Conservation (phyloP, 2,797 vertebrate genomes). For the Mergus octosetaceus region DNA sequence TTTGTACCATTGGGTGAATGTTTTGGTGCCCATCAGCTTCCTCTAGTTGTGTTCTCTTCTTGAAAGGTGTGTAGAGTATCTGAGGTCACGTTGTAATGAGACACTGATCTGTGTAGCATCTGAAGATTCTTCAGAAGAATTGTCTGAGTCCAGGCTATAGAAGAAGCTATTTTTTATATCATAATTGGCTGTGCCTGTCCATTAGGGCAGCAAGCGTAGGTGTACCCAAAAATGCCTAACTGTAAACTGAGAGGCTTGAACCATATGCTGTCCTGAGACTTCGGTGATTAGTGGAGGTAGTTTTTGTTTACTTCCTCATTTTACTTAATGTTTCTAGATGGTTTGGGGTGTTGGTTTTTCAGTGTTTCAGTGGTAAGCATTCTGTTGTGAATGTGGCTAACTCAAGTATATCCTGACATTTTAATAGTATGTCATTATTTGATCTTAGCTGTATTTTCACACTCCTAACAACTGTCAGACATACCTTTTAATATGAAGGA, state of each 20-base stretch:
- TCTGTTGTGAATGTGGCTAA: neutral
- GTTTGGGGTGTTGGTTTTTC: neutral
- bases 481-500: neutral
- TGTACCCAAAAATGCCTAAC: neutral
- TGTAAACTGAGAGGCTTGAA: neutral
- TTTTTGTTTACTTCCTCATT: neutral
- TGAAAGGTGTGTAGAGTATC: neutral
- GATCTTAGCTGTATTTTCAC: neutral
- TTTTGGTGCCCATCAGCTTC: neutral
- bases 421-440: slow-evolving; percentile 2
- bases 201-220: neutral
- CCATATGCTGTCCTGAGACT: neutral
- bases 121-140: neutral
- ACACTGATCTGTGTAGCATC: neutral
- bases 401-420: neutral
- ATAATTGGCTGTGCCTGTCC: neutral
- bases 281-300: neutral
- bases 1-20: neutral
- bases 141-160: neutral
- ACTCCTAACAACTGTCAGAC: neutral
- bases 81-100: neutral
- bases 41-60: neutral
- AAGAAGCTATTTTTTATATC: neutral
- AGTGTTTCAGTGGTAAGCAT: neutral
- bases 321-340: neutral